Evolutionary conservation across 30 jellyfish, hydroid and myxozoan genomes (phyloP).

Genomic region (Pelagia noctiluca): DNA sequence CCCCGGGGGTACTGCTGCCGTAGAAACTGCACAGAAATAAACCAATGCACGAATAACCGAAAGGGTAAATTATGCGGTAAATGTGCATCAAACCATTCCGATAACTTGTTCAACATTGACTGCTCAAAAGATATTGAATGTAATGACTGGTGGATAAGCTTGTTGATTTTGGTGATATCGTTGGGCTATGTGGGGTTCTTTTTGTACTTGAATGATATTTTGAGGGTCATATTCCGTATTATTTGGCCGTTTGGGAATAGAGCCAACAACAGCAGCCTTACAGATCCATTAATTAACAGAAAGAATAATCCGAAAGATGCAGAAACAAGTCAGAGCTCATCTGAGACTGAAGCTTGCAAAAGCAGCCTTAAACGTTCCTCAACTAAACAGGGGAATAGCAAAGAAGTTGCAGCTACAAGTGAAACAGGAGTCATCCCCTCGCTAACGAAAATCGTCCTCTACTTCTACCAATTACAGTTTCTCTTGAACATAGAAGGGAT

Average conservation of each 20-base stretch:
- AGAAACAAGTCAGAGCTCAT: no score
- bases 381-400: no score
- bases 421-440: neutral
- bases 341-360: no score
- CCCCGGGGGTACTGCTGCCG: conserved; percentile 38
- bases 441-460: neutral
- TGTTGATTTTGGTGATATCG: neutral
- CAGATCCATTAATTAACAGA: no score
- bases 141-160: neutral
- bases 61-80: conserved; percentile 47
- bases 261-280: no score
- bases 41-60: conserved; percentile 27
- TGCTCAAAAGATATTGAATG: conserved; percentile 20
- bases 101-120: conserved; percentile 3
- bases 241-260: neutral
- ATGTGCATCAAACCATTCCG: conserved; percentile 27
- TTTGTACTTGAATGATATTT: conserved; percentile 8
- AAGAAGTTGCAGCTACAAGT: neutral
- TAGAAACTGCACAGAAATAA: conserved; percentile 13
- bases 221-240: neutral
- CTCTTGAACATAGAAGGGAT: neutral
- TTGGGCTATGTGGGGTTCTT: neutral
- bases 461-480: conserved; percentile 30
- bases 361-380: no score
- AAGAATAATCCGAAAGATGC: no score